A percentile compares a stretch with the other conserved stretches of the same genome.
Conservation (phyloP, 2,797 vertebrate species). For the Tokudaia tokunoshimensis region DNA sequence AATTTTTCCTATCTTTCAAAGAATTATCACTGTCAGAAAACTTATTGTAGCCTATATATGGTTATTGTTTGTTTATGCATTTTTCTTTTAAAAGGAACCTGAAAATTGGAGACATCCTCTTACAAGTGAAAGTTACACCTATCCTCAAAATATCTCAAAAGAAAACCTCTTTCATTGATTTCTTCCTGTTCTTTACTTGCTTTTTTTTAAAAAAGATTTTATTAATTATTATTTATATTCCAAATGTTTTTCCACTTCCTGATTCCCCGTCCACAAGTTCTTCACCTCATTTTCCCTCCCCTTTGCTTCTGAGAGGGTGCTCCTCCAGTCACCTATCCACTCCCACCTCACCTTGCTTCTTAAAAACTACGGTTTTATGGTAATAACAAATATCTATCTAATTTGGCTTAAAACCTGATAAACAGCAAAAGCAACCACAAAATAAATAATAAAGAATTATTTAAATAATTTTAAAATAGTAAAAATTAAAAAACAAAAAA, state of each 20-base stretch:
- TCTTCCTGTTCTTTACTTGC: background rate
- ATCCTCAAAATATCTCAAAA: background rate
- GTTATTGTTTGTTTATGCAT: background rate
- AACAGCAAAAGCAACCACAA: background rate
- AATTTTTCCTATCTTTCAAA: background rate
- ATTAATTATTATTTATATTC: too few species aligned
- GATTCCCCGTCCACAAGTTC: too few species aligned
- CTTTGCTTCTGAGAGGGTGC: too few species aligned
- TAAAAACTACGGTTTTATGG: background rate
- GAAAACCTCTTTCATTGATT: background rate
- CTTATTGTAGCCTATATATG: background rate
- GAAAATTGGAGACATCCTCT: background rate
- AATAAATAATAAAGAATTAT: too few species aligned
- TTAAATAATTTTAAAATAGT: too few species aligned
- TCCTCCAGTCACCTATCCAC: too few species aligned
- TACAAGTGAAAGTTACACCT: background rate
- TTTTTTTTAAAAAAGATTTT: too few species aligned
- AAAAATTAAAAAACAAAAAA: background rate
- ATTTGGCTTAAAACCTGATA: background rate
- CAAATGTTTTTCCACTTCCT: too few species aligned
- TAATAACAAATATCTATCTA: background rate
- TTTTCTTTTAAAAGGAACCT: background rate
- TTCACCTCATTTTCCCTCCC: too few species aligned
- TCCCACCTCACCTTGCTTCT: background rate
- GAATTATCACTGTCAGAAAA: background rate